Evolutionary conservation across 2,113 vertebrate genomes (phyloP).

Genomic region (Onychorhynchus coronatus): DNA sequence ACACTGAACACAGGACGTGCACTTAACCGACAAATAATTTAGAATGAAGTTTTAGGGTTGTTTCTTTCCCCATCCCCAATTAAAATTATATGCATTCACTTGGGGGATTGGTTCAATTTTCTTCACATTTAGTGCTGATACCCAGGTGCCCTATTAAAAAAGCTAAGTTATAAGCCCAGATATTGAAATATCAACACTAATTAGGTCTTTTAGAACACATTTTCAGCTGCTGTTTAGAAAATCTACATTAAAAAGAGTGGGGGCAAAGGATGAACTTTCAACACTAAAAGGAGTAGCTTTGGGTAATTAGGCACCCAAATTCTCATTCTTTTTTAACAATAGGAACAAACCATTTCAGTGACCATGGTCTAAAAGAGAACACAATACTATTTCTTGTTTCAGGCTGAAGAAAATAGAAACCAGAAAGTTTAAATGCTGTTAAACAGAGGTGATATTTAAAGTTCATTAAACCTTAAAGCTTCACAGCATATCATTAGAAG

Average conservation of each 20-base stretch:
- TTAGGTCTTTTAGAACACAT: not conserved
- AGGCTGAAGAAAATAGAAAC: not conserved
- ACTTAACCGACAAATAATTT: not conserved
- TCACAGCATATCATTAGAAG: not conserved
- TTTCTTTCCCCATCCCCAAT: not conserved
- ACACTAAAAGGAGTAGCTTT: not conserved
- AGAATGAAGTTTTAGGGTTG: not conserved
- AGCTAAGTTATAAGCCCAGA: not conserved
- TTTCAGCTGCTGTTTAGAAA: not conserved
- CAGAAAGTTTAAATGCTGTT: not conserved
- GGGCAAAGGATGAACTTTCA: not conserved
- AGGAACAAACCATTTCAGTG: not conserved
- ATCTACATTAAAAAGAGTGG: not conserved
- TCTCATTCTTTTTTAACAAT: not conserved
- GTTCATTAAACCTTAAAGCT: not conserved
- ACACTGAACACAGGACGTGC: not conserved
- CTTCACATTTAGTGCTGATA: not conserved
- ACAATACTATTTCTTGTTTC: not conserved
- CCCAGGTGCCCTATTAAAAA: not conserved
- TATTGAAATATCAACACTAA: constrained; percentile 17
- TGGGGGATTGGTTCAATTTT: not conserved
- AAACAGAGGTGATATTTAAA: not conserved
- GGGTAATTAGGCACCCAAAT: not conserved
- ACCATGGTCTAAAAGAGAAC: not conserved
- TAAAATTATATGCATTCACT: not conserved